phyloP scores from a whole-genome alignment of 2,888 invertebrate species.

The Volucella zonaria region DNA sequence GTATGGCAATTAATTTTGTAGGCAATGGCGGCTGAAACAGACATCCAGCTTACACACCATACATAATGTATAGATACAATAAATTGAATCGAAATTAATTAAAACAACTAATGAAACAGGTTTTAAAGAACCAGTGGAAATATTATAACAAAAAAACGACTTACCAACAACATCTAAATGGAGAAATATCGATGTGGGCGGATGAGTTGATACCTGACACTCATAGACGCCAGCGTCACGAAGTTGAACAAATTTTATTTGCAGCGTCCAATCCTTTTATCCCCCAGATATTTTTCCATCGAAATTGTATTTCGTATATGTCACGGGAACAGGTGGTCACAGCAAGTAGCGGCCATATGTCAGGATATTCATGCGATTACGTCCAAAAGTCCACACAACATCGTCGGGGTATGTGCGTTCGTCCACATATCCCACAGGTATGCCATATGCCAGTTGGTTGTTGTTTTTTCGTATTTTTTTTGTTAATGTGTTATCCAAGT shows the following conservation, averaged over 20 bases:
- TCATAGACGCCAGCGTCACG: constrained; percentile 94
- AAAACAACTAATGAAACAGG: constrained; percentile 16
- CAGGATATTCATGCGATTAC: constrained; percentile 50
- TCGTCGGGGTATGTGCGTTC: constrained; percentile 32
- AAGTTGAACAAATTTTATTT: constrained; percentile 93
- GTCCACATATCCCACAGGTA: constrained; percentile 34
- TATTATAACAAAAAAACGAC: constrained; percentile 79
- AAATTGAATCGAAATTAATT: constrained; percentile 2
- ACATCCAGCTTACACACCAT: no score
- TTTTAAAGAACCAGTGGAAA: constrained; percentile 4
- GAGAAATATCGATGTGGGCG: constrained; percentile 94
- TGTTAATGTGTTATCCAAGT: constrained; percentile 15
- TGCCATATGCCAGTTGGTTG: constrained; percentile 16
- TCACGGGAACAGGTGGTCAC: constrained; percentile 27
- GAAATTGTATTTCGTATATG: constrained; percentile 21
- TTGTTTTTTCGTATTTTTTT: constrained; percentile 3
- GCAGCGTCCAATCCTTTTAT: constrained; percentile 93
- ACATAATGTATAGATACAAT: background rate
- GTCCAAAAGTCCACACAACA: constrained; percentile 59
- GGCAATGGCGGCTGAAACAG: no score
- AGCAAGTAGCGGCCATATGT: constrained; percentile 43
- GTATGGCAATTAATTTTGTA: no score
- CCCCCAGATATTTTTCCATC: constrained; percentile 8
- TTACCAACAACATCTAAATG: constrained; percentile 93
- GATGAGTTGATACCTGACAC: constrained; percentile 95